These are phyloP conservation scores for Plutella xylostella DNA, from an alignment of 2,888 invertebrate genomes.

Conservation along the genomic window DNA sequence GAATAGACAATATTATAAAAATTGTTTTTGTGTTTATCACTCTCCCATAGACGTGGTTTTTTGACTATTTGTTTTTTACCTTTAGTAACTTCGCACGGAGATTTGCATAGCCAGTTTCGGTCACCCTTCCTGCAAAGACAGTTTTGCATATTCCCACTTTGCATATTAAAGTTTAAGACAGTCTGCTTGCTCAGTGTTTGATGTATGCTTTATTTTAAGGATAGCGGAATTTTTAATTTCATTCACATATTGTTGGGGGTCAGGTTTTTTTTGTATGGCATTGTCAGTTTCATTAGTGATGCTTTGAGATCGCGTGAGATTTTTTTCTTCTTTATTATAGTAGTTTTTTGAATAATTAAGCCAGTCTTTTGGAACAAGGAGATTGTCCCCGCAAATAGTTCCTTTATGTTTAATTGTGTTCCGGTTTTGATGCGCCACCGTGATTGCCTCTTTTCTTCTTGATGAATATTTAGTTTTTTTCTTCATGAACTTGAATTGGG, in stretches of 20 bases:
- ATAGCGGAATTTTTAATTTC: constrained; percentile 50
- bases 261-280: constrained; percentile 46
- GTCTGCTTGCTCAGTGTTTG: constrained; percentile 51
- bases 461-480: constrained; percentile 54
- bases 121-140: constrained; percentile 31
- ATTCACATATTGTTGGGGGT: constrained; percentile 50
- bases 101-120: constrained; percentile 63
- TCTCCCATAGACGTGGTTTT: constrained; percentile 59
- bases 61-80: constrained; percentile 59
- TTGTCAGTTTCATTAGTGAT: constrained; percentile 54
- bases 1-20: constrained; percentile 56
- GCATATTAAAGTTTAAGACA: constrained; percentile 56
- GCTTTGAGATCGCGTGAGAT: constrained; percentile 51
- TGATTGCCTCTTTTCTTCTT: constrained; percentile 49
- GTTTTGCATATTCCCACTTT: constrained; percentile 44
- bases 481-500: constrained; percentile 37
- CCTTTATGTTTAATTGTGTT: constrained; percentile 63
- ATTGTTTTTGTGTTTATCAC: constrained; percentile 59
- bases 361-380: constrained; percentile 43
- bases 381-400: constrained; percentile 53
- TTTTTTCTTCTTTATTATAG: constrained; percentile 28
- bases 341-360: constrained; percentile 56
- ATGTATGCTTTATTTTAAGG: constrained; percentile 60
- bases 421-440: constrained; percentile 61
- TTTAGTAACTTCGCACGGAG: constrained; percentile 56